These are phyloP conservation scores for Notiomystis cincta DNA, from an alignment of 2,113 vertebrate species.

Conservation along the genomic window DNA sequence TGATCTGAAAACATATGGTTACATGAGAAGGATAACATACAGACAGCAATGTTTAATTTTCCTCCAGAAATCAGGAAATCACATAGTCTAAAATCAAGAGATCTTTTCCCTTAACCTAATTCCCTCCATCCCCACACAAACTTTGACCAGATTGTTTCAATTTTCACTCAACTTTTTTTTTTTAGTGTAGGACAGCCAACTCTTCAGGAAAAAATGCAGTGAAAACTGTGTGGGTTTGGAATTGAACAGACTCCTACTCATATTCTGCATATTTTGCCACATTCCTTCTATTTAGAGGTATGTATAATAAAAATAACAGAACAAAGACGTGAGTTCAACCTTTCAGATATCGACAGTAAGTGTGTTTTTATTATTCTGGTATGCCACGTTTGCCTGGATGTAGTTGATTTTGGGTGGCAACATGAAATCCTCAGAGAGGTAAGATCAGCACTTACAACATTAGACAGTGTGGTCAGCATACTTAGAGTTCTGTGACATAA, in stretches of 20 bases:
- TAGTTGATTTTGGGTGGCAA: not conserved
- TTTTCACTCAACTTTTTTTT: not conserved
- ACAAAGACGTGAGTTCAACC: not conserved
- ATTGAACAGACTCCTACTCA: not conserved
- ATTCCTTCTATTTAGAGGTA: not conserved
- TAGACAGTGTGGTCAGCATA: not conserved
- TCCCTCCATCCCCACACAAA: not conserved
- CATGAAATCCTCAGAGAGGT: not conserved
- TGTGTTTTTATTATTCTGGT: not conserved
- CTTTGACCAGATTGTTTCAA: not conserved
- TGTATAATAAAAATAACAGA: not conserved
- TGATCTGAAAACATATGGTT: not conserved
- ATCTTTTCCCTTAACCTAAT: not conserved
- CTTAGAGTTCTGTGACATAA: not conserved
- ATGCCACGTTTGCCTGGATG: not conserved
- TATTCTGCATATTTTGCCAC: not conserved
- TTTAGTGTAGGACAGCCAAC: not conserved
- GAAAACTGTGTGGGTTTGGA: not conserved
- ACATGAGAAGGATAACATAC: not conserved
- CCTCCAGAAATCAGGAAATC: not conserved
- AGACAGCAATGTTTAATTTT: not conserved
- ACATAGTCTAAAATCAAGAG: not conserved
- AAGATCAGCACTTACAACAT: not conserved
- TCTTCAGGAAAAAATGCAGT: not conserved
- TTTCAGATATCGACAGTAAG: not conserved